Conservation (phyloP, 1,140 invertebrate species). For the Drosophila albomicans region DNA sequence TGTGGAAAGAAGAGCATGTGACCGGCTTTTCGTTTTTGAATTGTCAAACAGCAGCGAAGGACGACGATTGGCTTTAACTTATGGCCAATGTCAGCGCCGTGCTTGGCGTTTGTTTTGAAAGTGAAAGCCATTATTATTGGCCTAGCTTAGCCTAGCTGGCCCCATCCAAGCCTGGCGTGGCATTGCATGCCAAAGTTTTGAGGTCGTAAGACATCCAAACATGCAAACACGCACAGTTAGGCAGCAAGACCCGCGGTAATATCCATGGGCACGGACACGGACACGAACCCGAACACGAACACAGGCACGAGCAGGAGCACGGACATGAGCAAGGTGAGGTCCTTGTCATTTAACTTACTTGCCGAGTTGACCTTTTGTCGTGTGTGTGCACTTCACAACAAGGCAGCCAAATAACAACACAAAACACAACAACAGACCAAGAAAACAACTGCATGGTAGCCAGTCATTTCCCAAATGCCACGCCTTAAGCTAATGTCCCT, state of each 20-base stretch:
- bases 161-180: constrained; percentile 15
- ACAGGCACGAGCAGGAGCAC: constrained; percentile 3
- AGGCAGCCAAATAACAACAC: constrained; percentile 11
- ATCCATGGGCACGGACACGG: neutral
- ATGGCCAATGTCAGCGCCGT: constrained; percentile 54
- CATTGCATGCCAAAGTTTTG: constrained; percentile 77
- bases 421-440: constrained; percentile 9
- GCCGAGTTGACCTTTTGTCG: constrained; percentile 74
- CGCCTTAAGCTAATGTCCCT: constrained; percentile 62
- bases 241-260: constrained; percentile 40
- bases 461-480: constrained; percentile 69
- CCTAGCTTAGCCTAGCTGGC: constrained; percentile 25
- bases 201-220: constrained; percentile 74
- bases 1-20: neutral
- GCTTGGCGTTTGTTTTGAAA: constrained; percentile 72
- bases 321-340: constrained; percentile 69
- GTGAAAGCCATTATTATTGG: constrained; percentile 77
- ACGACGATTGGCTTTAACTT: constrained; percentile 58
- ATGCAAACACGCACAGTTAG: constrained; percentile 72
- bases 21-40: constrained; percentile 63
- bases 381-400: constrained; percentile 57
- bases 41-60: constrained; percentile 77
- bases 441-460: constrained; percentile 43
- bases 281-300: constrained; percentile 2
- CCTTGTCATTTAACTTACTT: constrained; percentile 81